These are phyloP conservation scores for Pipistrellus nathusii DNA, from an alignment of 2,797 vertebrate genomes.

Conservation along the genomic window DNA sequence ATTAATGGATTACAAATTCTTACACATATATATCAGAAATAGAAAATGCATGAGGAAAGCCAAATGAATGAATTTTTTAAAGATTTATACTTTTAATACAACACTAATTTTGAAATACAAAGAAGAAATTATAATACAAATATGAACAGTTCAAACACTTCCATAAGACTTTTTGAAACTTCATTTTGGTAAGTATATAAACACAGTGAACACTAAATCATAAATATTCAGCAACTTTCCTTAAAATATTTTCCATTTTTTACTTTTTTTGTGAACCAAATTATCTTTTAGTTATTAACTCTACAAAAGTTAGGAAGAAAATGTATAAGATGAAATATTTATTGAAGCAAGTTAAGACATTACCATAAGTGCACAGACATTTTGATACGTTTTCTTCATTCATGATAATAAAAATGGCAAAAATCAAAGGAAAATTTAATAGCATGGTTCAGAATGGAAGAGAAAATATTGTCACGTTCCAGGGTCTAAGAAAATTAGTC, in stretches of 20 bases:
- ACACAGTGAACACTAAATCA: not conserved
- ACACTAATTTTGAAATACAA: constrained; percentile 47
- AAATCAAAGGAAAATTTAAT: constrained; percentile 59
- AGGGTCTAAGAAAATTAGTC: constrained; percentile 83
- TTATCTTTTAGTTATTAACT: constrained; percentile 17
- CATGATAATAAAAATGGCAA: constrained; percentile 61
- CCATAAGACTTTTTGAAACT: constrained; percentile 31
- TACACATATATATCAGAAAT: not conserved
- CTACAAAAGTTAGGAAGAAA: not conserved
- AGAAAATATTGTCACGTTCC: constrained; percentile 62
- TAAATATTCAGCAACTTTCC: constrained; percentile 11
- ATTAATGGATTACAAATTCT: constrained; percentile 31
- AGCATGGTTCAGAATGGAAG: constrained; percentile 77
- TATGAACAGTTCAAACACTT: constrained; percentile 1
- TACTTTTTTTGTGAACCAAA: not conserved
- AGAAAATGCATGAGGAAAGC: constrained; percentile 4
- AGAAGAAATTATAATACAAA: not conserved
- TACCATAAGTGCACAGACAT: constrained; percentile 16
- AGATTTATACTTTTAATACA: not conserved
- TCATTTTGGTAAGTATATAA: constrained; percentile 50
- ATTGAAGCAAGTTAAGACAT: constrained; percentile 32
- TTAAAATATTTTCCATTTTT: not conserved
- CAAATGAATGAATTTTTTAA: not conserved
- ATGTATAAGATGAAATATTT: not conserved
- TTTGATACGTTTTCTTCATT: constrained; percentile 55